These are phyloP conservation scores for Ciconia nigra DNA, from an alignment of 2,797 vertebrate genomes.

Conservation along the genomic window DNA sequence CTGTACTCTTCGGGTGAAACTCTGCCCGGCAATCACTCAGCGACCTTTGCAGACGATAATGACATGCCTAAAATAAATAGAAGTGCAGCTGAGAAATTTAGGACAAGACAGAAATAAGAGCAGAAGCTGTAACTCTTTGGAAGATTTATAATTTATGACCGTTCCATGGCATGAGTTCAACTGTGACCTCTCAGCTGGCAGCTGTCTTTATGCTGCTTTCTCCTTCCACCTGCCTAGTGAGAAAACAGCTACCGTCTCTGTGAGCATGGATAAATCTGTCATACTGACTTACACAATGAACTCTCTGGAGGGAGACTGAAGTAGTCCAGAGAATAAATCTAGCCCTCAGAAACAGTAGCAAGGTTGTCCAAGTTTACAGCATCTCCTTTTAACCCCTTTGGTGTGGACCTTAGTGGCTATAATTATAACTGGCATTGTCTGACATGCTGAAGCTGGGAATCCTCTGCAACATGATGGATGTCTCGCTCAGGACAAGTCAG, in stretches of 20 bases:
- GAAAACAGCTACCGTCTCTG: conserved; percentile 77
- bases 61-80: conserved; percentile 77
- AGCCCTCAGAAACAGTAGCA: conserved; percentile 57
- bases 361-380: conserved; percentile 75
- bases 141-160: conserved; percentile 83
- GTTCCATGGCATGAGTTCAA: conserved; percentile 79
- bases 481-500: neutral
- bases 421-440: conserved; percentile 70
- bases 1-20: conserved; percentile 65
- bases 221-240: conserved; percentile 74
- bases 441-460: conserved; percentile 49
- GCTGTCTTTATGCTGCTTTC: conserved; percentile 66
- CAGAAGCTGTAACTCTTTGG: conserved; percentile 62
- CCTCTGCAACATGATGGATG: conserved; percentile 72
- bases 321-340: conserved; percentile 74
- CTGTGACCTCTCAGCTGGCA: conserved; percentile 72
- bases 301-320: conserved; percentile 69
- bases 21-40: conserved; percentile 78
- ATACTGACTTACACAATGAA: conserved; percentile 72
- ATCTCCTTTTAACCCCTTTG: conserved; percentile 75
- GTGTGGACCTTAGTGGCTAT: conserved; percentile 66
- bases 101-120: conserved; percentile 74
- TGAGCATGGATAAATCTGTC: conserved; percentile 79
- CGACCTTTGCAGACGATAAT: conserved; percentile 7
- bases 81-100: conserved; percentile 35